A percentile compares a stretch with the other conserved stretches of the same genome.
These are phyloP conservation scores for Chymomyza fuscimana DNA, from an alignment of 2,888 invertebrate species.

Conservation along the genomic window DNA sequence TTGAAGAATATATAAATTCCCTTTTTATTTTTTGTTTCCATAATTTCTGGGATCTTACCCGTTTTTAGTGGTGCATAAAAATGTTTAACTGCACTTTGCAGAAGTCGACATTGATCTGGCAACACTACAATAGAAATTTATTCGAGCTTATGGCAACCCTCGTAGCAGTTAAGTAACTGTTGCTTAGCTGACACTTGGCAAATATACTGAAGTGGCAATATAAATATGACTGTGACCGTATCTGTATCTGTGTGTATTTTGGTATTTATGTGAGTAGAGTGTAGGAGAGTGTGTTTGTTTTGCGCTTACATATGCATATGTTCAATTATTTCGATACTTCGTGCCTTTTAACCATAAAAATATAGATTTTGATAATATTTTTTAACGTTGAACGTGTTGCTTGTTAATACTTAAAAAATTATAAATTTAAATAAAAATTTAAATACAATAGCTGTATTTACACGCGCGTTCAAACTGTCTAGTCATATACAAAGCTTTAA, in stretches of 20 bases:
- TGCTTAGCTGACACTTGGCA: constrained; percentile 32
- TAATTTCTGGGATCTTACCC: too few relatives aligned
- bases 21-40: too few relatives aligned
- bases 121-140: too few relatives aligned
- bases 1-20: too few relatives aligned
- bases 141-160: too few relatives aligned
- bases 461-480: background rate
- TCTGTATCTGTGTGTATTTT: background rate
- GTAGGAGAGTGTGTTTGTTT: background rate
- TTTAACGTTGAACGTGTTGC: background rate
- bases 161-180: constrained; percentile 45
- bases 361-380: background rate
- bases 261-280: too few relatives aligned
- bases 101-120: too few relatives aligned
- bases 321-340: background rate
- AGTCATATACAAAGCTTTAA: background rate
- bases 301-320: background rate
- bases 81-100: too few relatives aligned
- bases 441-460: background rate
- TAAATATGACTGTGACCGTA: background rate
- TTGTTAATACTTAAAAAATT: background rate
- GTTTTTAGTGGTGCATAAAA: too few relatives aligned
- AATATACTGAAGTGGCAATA: background rate
- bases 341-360: background rate
- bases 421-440: background rate